Evolutionary conservation across 2,113 vertebrate species (phyloP), one percentile per base, ranked within the genome.

Genomic region (Scatophagus argus): DNA sequence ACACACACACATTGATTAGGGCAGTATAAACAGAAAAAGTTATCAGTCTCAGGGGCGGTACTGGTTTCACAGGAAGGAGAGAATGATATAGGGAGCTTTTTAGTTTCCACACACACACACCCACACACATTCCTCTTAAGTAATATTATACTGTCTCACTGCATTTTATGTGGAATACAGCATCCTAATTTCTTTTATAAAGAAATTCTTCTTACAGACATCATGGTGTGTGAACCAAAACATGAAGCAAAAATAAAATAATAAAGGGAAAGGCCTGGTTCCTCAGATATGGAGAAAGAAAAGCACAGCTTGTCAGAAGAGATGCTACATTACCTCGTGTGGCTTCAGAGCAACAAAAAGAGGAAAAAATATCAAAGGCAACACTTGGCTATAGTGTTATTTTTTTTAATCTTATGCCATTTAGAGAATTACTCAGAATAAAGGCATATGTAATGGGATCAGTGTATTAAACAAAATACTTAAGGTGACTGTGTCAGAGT

Each of bases 1-100:
- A 73, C 65, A 73, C 68, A 65, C 56, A 85, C 21, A 59, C 76
- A 77, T 66, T 88, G 87, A 89, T 89, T 82, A 88, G 70, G 60
- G 68, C 64, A 65, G 81, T 63, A 82, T 83, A 91, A 86, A 91
- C 85, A 90, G 74, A 74, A 85, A 85, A 81, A 66, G 81, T 79
- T 85, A 89, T 92, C 88, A 88, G 79, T 81, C 86, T 87, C 74
- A 5, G 25, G 78, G 89, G 79, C 49, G 52, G 69, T 46, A 12
- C 61, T 67, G 68, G 31, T 89, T 87, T 76, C 82, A 67, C 84
- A 56, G 78, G 79, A 87, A 89, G 74, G 39, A 52, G 19, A 56
- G 41, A 36, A 70, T 76, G 66, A 84, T 80, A 77, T 52, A 71
- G 49, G 41, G 47, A 70, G 43, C 39, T 60, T 39, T 56, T 55